phyloP scores from a whole-genome alignment of 2,888 invertebrate species.

The Smittia aterrima region DNA sequence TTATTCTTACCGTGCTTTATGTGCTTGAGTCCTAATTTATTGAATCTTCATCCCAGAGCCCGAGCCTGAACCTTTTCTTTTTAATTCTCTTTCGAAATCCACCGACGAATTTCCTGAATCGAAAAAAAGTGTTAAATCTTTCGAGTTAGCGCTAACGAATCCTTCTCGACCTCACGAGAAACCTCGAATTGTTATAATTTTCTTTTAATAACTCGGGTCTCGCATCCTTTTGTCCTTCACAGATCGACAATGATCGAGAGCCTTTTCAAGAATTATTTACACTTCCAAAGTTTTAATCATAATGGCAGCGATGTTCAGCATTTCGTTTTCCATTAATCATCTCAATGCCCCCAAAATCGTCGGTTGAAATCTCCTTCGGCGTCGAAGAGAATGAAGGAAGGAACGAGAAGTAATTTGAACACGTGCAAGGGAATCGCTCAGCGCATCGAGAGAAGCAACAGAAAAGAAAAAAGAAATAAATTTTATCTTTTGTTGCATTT shows the following conservation, averaged over 20 bases:
- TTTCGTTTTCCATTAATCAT: conserved; percentile 34
- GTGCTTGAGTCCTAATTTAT: conserved; percentile 1
- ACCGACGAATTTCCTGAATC: too few species aligned
- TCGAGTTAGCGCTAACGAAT: conserved; percentile 30
- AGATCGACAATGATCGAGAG: not conserved
- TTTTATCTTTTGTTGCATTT: conserved; percentile 12
- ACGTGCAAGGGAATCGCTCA: conserved; percentile 36
- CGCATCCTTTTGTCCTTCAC: conserved; percentile 11
- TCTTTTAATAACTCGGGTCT: not conserved
- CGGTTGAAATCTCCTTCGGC: conserved; percentile 21
- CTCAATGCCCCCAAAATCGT: conserved; percentile 31
- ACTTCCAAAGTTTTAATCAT: conserved; percentile 29
- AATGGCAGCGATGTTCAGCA: conserved; percentile 1
- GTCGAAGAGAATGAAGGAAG: conserved; percentile 1
- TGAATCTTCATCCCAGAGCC: not conserved
- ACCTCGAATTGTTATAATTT: conserved; percentile 15
- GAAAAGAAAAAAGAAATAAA: not conserved
- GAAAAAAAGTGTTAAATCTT: conserved; percentile 23
- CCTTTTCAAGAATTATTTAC: conserved; percentile 37
- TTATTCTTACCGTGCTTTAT: conserved; percentile 33
- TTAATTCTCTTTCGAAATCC: too few species aligned
- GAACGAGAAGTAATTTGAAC: conserved; percentile 36
- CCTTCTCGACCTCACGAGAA: conserved; percentile 18
- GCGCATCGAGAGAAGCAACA: not conserved
- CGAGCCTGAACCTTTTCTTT: not conserved